Evolutionary conservation across 2,113 vertebrate genomes (phyloP), one percentile per base, ranked within the genome.

Genomic region (Pipra filicauda): DNA sequence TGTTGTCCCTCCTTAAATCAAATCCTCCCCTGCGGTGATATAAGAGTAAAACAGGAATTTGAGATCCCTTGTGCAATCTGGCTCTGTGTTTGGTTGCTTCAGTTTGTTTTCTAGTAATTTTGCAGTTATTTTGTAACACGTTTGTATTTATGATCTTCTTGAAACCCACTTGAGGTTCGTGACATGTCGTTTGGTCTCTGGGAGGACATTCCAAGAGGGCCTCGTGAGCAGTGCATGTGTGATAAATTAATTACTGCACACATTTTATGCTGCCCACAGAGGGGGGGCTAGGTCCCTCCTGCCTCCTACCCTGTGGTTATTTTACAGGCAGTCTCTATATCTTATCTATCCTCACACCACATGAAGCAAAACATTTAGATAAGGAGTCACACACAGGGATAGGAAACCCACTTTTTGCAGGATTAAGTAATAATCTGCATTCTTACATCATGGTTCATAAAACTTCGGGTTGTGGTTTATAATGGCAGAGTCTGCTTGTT

Each of bases 71-170:
- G 2, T 43, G 59, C 88, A 93, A 92, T 71, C 94, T 89, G 81
- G 67, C 41, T 39, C 5, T 26, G 35, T 9, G 31, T 13, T 15
- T 39, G n/a, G 17, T 58, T 35, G 44, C 2, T 37, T 73, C 41
- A 5, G 5, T 82, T 89, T 33, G 73, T 49, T 95, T 94, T 95
- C 88, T 70, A 95, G 85, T 83, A 88, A 86, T 83, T 85, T 64
- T 66, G 28, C 28, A 30, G 0, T 7, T 80, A 0, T 54, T 90
- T 90, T 9, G 5, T 27, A 8, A 43, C 21, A 3, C 5, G 4
- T 35, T 35, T 0, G 0, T 41, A 27, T 55, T 71, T 74, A 24
- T 44, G 28, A 73, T 27, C 8, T 35, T 65, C 48, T 17, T 23
- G 33, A 30, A 43, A 51, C 12, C 3, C 57, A 26, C 22, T 7